Conservation (phyloP, 2,113 vertebrate genomes). For the Pterocles burchelli region DNA sequence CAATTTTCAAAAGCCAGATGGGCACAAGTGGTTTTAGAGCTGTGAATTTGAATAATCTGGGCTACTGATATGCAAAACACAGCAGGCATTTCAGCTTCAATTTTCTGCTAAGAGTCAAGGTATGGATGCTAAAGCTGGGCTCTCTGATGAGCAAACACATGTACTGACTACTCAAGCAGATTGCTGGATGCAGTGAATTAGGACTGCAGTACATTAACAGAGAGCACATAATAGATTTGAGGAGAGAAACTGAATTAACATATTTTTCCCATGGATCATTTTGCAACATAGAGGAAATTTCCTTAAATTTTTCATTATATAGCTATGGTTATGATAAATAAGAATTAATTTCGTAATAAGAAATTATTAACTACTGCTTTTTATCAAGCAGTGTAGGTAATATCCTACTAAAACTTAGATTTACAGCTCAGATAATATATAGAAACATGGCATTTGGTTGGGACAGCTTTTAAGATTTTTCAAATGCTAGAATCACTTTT, state of each 20-base stretch:
- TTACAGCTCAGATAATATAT: constrained; percentile 34
- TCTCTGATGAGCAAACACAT: constrained; percentile 23
- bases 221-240: not conserved
- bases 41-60: not conserved
- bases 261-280: not conserved
- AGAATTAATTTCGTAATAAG: not conserved
- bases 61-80: not conserved
- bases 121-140: not conserved
- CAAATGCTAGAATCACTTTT: constrained; percentile 61
- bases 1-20: not conserved
- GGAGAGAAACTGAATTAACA: not conserved
- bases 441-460: constrained; percentile 60
- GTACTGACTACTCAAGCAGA: not conserved
- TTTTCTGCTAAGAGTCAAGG: constrained; percentile 24
- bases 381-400: not conserved
- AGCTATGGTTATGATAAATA: not conserved
- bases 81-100: constrained; percentile 1
- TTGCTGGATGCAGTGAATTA: not conserved
- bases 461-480: constrained; percentile 58
- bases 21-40: not conserved
- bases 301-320: not conserved
- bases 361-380: not conserved
- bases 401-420: not conserved
- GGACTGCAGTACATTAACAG: not conserved
- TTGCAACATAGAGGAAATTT: not conserved